Evolutionary conservation across 2,113 vertebrate genomes (phyloP).

Genomic region (Dicrurus megarhynchus): DNA sequence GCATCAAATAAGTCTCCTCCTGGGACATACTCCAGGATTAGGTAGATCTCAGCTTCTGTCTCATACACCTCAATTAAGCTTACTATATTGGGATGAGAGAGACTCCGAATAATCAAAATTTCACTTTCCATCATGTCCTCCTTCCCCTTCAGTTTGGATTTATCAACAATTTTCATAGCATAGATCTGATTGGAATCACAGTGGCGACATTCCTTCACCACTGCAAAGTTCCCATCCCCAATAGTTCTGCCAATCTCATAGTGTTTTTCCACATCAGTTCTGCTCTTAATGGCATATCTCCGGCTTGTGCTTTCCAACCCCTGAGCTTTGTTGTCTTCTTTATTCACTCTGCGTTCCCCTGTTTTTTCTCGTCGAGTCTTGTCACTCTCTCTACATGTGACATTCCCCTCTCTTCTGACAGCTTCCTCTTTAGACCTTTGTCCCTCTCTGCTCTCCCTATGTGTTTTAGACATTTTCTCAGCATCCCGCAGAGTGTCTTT

Average conservation of each 20-base stretch:
- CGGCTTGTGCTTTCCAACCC: background rate
- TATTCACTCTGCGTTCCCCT: conserved; percentile 32
- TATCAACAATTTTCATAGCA: conserved; percentile 93
- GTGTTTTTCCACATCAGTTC: conserved; percentile 76
- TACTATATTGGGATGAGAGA: conserved; percentile 91
- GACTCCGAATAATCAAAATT: conserved; percentile 86
- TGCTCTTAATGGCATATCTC: conserved; percentile 45
- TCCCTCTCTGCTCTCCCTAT: conserved; percentile 32
- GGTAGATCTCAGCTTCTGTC: conserved; percentile 83
- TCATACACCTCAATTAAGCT: conserved; percentile 88
- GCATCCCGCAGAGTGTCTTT: conserved; percentile 33
- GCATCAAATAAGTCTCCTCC: conserved; percentile 96
- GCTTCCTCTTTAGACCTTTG: conserved; percentile 39
- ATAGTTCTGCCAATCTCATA: conserved; percentile 88
- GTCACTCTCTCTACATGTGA: background rate
- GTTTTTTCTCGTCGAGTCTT: background rate
- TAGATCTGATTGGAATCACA: conserved; percentile 73
- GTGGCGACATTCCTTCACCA: conserved; percentile 86
- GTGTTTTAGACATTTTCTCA: conserved; percentile 4
- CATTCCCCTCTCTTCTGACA: conserved; percentile 13
- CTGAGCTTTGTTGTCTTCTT: conserved; percentile 55
- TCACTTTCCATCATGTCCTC: conserved; percentile 97
- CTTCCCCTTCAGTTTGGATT: conserved; percentile 87
- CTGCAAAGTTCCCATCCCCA: conserved; percentile 94
- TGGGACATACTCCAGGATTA: conserved; percentile 90